phyloP scores from a whole-genome alignment of 2,888 invertebrate genomes.

The Dascillus cervinus region DNA sequence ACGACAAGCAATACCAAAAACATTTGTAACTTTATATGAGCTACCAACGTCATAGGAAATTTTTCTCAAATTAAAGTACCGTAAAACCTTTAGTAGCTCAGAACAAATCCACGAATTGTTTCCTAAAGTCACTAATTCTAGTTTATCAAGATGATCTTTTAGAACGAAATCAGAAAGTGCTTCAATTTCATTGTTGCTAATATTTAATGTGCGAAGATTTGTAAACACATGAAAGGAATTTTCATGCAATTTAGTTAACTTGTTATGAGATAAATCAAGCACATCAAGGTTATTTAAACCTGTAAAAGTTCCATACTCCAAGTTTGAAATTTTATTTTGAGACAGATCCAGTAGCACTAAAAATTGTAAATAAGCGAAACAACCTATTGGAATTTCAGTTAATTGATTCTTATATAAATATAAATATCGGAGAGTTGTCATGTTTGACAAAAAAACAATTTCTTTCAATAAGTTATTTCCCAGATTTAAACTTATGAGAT shows the following conservation, averaged over 20 bases:
- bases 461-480: conserved; percentile 1
- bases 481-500: too few relatives aligned
- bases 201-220: not conserved
- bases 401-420: conserved; percentile 3
- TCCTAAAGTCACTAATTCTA: conserved; percentile 1
- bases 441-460: conserved; percentile 1
- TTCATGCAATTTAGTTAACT: conserved; percentile 1
- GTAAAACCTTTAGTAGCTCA: not conserved
- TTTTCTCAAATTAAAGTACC: too few relatives aligned
- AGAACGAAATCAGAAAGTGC: not conserved
- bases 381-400: not conserved
- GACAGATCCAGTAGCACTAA: conserved; percentile 2
- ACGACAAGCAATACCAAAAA: conserved; percentile 5
- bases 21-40: not conserved
- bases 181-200: conserved; percentile 4
- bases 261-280: conserved; percentile 1
- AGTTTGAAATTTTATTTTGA: conserved; percentile 2
- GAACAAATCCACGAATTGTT: conserved; percentile 3
- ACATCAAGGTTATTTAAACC: conserved; percentile 1
- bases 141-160: not conserved
- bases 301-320: conserved; percentile 7
- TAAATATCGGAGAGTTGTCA: conserved; percentile 1
- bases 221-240: conserved; percentile 3
- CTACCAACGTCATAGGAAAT: too few relatives aligned
- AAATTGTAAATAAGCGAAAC: conserved; percentile 1